phyloP scores from a whole-genome alignment of 2,797 vertebrate species.

The Labroides dimidiatus region DNA sequence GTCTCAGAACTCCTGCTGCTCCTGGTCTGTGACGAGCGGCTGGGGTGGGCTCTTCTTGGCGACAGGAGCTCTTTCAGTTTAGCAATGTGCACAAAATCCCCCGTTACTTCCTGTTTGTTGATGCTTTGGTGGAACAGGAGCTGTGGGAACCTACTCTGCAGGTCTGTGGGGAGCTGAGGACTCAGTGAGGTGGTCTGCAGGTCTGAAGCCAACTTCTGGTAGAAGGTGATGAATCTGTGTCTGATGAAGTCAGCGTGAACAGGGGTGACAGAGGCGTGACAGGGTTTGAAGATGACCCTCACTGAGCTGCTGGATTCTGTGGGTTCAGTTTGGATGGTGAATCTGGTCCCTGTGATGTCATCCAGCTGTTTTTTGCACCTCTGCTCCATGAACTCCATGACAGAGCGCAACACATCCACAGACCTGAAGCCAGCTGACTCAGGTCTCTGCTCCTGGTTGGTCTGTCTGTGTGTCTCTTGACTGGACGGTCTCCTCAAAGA shows the following conservation, averaged over 20 bases:
- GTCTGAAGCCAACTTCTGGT: constrained; percentile 78
- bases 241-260: constrained; percentile 40
- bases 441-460: not conserved
- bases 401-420: constrained; percentile 36
- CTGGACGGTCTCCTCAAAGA: fast-evolving
- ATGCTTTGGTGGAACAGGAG: constrained; percentile 40
- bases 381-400: constrained; percentile 71
- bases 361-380: constrained; percentile 51
- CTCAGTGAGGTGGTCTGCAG: constrained; percentile 45
- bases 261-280: fast-evolving
- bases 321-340: constrained; percentile 6
- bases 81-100: constrained; percentile 63
- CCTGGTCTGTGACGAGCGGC: not conserved
- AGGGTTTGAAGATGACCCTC: constrained; percentile 44
- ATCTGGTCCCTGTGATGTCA: constrained; percentile 36
- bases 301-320: not conserved
- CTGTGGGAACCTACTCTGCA: constrained; percentile 57
- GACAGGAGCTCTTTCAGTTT: constrained; percentile 48
- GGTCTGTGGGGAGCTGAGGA: not conserved
- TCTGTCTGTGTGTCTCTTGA: not conserved
- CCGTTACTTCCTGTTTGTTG: not conserved
- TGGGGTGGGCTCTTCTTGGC: not conserved
- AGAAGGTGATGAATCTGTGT: constrained; percentile 78
- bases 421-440: not conserved
- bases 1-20: not conserved